Conservation (phyloP, 2,797 vertebrate species). For the Syndactyla subalaris region DNA sequence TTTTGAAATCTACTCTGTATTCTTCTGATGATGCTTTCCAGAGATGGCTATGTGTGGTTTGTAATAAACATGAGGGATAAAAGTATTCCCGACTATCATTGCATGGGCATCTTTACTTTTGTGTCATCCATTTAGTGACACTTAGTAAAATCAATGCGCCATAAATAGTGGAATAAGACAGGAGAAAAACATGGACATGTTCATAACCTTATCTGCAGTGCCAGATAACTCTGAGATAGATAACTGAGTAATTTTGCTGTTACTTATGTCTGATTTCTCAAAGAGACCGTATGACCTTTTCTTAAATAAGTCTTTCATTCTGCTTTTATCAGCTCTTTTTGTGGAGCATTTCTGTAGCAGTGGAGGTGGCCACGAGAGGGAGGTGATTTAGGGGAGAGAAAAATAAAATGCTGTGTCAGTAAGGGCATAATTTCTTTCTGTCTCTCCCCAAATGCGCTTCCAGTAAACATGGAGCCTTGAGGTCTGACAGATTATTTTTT, state of each 20-base stretch:
- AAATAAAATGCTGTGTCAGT: background rate
- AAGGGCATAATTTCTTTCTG: background rate
- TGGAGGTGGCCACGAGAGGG: background rate
- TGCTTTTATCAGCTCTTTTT: background rate
- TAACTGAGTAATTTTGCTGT: background rate
- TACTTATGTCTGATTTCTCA: background rate
- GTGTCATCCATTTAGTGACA: conserved; percentile 16
- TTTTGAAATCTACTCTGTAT: background rate
- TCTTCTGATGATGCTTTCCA: background rate
- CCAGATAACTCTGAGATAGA: background rate
- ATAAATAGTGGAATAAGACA: background rate
- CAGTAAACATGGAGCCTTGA: background rate
- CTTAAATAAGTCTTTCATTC: background rate
- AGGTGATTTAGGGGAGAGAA: background rate
- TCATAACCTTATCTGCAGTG: background rate
- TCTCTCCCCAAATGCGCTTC: background rate
- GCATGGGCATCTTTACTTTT: background rate
- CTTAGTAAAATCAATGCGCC: background rate
- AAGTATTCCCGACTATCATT: background rate
- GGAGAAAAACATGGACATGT: background rate
- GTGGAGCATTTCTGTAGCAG: background rate
- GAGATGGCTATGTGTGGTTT: background rate
- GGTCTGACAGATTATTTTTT: background rate
- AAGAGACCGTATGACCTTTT: background rate
- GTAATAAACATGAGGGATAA: background rate